Evolutionary conservation across 2,888 invertebrate genomes (phyloP).

Genomic region (Pristionchus fissidentatus): DNA sequence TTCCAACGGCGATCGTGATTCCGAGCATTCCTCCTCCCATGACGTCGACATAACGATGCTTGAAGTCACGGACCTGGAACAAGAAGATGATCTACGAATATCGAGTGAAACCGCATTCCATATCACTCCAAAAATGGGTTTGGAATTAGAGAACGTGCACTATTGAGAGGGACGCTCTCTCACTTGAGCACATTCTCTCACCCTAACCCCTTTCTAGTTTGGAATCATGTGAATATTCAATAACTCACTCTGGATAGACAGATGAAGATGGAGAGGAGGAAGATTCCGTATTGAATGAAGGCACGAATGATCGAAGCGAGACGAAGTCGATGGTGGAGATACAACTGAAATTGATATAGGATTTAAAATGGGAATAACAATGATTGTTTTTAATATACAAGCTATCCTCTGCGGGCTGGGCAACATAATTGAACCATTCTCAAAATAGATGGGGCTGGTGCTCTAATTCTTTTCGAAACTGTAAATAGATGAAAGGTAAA

Average conservation of each 20-base stretch:
- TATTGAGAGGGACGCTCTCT: too few species aligned
- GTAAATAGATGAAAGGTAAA: neutral
- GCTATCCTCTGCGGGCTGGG: too few species aligned
- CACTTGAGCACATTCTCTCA: too few species aligned
- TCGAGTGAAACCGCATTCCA: neutral
- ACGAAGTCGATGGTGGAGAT: constrained; percentile 64
- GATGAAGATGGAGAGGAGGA: constrained; percentile 62
- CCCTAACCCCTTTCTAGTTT: too few species aligned
- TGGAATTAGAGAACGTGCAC: too few species aligned
- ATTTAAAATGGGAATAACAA: neutral
- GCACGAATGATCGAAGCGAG: constrained; percentile 51
- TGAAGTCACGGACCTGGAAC: constrained; percentile 57
- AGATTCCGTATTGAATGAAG: constrained; percentile 62
- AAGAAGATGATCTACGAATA: neutral
- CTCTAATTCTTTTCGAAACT: neutral
- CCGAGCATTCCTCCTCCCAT: constrained; percentile 67
- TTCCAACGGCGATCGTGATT: constrained; percentile 55
- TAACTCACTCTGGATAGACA: constrained; percentile 63
- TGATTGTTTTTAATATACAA: neutral
- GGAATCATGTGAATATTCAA: neutral
- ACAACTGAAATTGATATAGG: constrained; percentile 53
- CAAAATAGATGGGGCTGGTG: neutral
- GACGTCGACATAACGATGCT: constrained; percentile 65
- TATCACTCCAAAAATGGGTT: neutral
- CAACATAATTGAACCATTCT: too few species aligned